These are phyloP conservation scores for Stenoptilia bipunctidactyla DNA, from an alignment of 2,888 invertebrate genomes.

Conservation along the genomic window DNA sequence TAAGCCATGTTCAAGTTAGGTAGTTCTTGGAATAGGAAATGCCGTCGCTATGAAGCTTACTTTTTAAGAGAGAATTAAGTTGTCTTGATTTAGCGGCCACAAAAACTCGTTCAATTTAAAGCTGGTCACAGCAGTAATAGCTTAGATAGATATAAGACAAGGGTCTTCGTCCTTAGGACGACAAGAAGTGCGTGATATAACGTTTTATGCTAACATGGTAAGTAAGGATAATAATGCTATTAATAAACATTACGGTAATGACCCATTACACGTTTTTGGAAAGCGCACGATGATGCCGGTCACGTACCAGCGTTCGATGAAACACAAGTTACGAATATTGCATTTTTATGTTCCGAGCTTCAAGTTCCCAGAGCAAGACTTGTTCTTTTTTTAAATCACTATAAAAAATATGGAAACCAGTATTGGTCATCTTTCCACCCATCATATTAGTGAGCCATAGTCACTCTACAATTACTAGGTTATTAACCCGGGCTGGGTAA, in stretches of 20 bases:
- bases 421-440: constrained; percentile 28
- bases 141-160: too few relatives aligned
- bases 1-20: constrained; percentile 43
- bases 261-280: not conserved
- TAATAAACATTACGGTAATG: too few relatives aligned
- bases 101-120: constrained; percentile 26
- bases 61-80: constrained; percentile 45
- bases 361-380: constrained; percentile 22
- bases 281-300: not conserved
- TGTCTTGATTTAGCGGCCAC: constrained; percentile 35
- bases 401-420: constrained; percentile 40
- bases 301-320: not conserved
- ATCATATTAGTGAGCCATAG: constrained; percentile 28
- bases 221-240: too few relatives aligned
- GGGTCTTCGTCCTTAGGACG: too few relatives aligned
- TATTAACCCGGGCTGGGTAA: constrained; percentile 23
- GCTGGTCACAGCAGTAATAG: constrained; percentile 6
- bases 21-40: constrained; percentile 46
- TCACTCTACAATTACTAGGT: constrained; percentile 20
- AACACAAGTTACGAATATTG: constrained; percentile 27
- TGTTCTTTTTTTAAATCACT: constrained; percentile 25
- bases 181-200: too few relatives aligned
- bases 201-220: too few relatives aligned
- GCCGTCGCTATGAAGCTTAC: constrained; percentile 31
- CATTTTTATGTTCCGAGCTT: constrained; percentile 35